phyloP scores from a whole-genome alignment of 2,797 vertebrate species.

The Phrynocephalus guinanensis region DNA sequence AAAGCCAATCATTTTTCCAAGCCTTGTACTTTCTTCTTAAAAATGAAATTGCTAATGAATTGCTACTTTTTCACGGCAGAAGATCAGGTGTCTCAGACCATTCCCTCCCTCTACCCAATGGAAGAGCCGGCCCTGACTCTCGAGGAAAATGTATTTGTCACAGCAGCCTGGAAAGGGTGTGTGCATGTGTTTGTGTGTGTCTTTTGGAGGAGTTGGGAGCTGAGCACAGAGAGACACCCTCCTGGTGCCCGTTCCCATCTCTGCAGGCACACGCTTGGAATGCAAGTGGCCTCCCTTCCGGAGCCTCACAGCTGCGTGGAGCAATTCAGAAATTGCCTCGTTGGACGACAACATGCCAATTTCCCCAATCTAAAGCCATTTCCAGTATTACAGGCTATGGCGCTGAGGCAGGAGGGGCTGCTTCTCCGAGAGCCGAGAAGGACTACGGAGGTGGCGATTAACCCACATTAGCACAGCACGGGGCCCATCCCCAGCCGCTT shows the following conservation, averaged over 20 bases:
- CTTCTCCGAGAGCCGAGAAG: slow-evolving; percentile 74
- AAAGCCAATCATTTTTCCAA: neutral
- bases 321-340: slow-evolving; percentile 81
- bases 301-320: slow-evolving; percentile 71
- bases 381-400: slow-evolving; percentile 78
- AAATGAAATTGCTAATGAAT: neutral
- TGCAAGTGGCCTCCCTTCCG: slow-evolving; percentile 42
- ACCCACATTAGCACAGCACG: slow-evolving; percentile 65
- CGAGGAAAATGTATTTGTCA: too few species aligned
- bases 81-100: neutral
- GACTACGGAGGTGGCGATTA: slow-evolving; percentile 71
- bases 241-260: neutral
- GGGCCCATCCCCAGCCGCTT: slow-evolving; percentile 54
- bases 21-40: neutral
- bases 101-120: neutral
- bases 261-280: slow-evolving; percentile 49
- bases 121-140: neutral
- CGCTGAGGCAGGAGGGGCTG: slow-evolving; percentile 60
- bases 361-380: slow-evolving; percentile 80
- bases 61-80: neutral
- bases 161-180: too few species aligned
- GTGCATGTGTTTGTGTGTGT: too few species aligned
- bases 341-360: slow-evolving; percentile 78
- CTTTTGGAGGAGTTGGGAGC: neutral
- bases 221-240: neutral